Evolutionary conservation across 2,797 vertebrate genomes (phyloP), one percentile per base, ranked within the genome.

Genomic region (Semaprochilodus insignis): DNA sequence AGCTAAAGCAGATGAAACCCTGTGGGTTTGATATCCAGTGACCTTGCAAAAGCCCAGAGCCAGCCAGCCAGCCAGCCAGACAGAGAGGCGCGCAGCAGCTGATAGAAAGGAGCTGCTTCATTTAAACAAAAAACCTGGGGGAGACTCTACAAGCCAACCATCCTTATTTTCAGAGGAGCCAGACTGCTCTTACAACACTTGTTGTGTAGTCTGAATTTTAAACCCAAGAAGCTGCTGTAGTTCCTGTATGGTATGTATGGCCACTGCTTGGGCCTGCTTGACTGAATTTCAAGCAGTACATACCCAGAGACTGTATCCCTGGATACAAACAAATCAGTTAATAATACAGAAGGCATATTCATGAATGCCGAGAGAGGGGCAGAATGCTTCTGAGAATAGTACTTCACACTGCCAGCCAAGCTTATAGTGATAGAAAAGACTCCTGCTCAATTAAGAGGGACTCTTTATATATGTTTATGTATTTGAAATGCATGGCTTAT

Each of bases 381-480:
- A 8, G 2, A 59, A 36, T 21, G 48, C 66, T 52, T 54, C 52
- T 54, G 23, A 14, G 59, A 62, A 80, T 31, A 77, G 73, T 21
- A 55, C 27, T 72, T 76, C 78, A 67, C 77, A 27, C 67, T 84
- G 72, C 69, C 76, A 73, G 73, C 63, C 76, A 69, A 67, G 78
- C 76, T 85, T 85, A 82, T 74, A 67, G 52, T 65, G 21, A 83
- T 78, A 21, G 74, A 87, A n/a, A 82, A 75, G 44, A 57, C 44
- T 69, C 51, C 48, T 48, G 74, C 44, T 83, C 80, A 80, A 77
- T 81, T 77, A 85, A 82, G 52, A 62, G 19, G n/a, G 31, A 40
- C 70, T 78, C 31, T 81, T 77, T 80, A 85, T 82, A 67, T 23
- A 59, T 75, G 73, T 62, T 82, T 31, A 57, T 74, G 72, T 67